phyloP scores from a whole-genome alignment of 2,797 vertebrate genomes.

The Apogon hyalosoma region DNA sequence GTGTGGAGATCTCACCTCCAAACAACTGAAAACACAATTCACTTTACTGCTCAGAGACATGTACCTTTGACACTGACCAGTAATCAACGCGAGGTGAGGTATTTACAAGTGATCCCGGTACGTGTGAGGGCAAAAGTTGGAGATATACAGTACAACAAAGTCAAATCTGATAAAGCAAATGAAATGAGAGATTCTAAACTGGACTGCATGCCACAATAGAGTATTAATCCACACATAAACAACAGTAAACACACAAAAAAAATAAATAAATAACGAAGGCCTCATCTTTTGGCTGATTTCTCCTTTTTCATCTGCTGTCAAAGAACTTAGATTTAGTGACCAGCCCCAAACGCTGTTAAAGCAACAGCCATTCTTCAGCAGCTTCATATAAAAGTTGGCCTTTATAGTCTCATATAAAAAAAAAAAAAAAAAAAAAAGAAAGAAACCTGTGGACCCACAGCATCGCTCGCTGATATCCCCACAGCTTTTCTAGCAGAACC shows the following conservation, averaged over 20 bases:
- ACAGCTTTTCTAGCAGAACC: slow-evolving; percentile 32
- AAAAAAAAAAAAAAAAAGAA: slow-evolving; percentile 86
- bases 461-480: slow-evolving; percentile 71
- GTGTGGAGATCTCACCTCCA: slow-evolving; percentile 60
- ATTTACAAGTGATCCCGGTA: slow-evolving; percentile 38
- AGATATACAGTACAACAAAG: not conserved
- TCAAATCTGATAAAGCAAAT: slow-evolving; percentile 23
- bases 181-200: slow-evolving; percentile 10
- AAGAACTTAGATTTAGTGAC: slow-evolving; percentile 84
- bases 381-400: slow-evolving; percentile 83
- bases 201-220: slow-evolving; percentile 10
- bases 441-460: slow-evolving; percentile 81
- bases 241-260: slow-evolving; percentile 27
- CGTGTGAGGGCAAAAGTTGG: slow-evolving; percentile 15
- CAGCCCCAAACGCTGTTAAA: slow-evolving; percentile 83
- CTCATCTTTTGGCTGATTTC: slow-evolving; percentile 65
- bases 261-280: slow-evolving; percentile 53
- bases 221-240: not conserved
- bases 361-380: slow-evolving; percentile 83
- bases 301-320: slow-evolving; percentile 69
- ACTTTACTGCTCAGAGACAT: slow-evolving; percentile 45
- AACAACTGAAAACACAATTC: slow-evolving; percentile 68
- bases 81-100: slow-evolving; percentile 48
- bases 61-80: slow-evolving; percentile 45
- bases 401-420: slow-evolving; percentile 86